A percentile compares a stretch with the other conserved stretches of the same genome.
Evolutionary conservation across 37 sponge, comb jelly and placozoan genomes (phyloP).

Genomic region (Axinella damicornis): DNA sequence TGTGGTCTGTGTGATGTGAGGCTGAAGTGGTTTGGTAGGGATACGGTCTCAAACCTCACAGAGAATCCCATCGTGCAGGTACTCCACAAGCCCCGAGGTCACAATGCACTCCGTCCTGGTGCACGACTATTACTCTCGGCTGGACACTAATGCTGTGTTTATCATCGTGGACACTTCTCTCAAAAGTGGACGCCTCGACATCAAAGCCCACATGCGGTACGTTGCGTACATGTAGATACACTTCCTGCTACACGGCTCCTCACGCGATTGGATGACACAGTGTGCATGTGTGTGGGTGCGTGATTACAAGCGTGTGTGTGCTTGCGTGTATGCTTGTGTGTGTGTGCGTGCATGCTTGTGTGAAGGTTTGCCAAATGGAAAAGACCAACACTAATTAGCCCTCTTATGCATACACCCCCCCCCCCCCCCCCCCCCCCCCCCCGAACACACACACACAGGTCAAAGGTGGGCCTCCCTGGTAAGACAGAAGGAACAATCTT

Average conservation of each 20-base stretch:
- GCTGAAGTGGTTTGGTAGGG: no score
- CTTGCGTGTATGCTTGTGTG: no score
- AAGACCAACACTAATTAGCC: no score
- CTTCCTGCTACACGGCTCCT: no score
- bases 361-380: no score
- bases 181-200: conserved; percentile 57
- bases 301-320: no score
- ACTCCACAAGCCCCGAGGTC: conserved; percentile 61
- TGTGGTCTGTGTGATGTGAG: neutral
- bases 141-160: conserved; percentile 71
- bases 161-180: conserved; percentile 83
- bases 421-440: no score
- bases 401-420: no score
- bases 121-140: conserved; percentile 84
- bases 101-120: conserved; percentile 85
- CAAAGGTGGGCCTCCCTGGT: conserved; percentile 81
- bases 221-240: no score
- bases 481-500: conserved; percentile 82
- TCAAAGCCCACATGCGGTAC: conserved; percentile 67
- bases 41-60: neutral
- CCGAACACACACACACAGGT: conserved; percentile 27
- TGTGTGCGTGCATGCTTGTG: no score
- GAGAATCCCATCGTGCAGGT: neutral
- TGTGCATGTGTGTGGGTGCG: no score
- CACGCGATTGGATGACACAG: no score